A percentile compares a stretch with the other conserved stretches of the same genome.
Evolutionary conservation across 2,113 vertebrate genomes (phyloP).

Genomic region (Chlorocebus sabaeus): DNA sequence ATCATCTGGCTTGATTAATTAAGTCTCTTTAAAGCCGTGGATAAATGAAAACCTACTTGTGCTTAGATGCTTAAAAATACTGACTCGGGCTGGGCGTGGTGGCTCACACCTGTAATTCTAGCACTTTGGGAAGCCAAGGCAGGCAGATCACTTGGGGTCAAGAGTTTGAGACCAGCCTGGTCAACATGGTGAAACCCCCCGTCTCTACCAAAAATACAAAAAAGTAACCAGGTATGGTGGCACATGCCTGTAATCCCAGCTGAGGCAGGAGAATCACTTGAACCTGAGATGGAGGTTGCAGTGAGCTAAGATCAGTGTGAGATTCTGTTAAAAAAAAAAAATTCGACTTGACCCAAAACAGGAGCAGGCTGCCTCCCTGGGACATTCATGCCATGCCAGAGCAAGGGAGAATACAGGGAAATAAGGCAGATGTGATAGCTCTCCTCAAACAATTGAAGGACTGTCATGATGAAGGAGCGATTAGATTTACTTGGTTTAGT

Average conservation of each 20-base stretch:
- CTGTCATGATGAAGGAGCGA: neutral
- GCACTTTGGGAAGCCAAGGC: too few species aligned
- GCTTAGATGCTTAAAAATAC: conserved; percentile 13
- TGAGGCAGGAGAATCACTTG: too few species aligned
- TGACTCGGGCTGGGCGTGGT: neutral
- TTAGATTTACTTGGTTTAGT: neutral
- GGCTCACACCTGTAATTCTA: too few species aligned
- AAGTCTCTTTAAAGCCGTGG: neutral
- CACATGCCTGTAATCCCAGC: too few species aligned
- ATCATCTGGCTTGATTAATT: neutral
- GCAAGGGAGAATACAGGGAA: neutral
- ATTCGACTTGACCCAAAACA: neutral
- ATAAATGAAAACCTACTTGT: neutral
- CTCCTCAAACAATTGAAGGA: neutral
- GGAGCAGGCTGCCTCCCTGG: neutral
- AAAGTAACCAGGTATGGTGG: too few species aligned
- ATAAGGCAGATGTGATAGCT: neutral
- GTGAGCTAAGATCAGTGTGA: too few species aligned
- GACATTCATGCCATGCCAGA: neutral
- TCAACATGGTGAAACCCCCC: too few species aligned
- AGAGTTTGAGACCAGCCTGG: too few species aligned
- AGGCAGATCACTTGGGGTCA: too few species aligned
- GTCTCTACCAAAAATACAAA: too few species aligned
- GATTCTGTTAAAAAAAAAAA: too few species aligned
- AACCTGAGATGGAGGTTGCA: too few species aligned